Percentiles rank a stretch among this genome's conserved stretches.
Conservation (phyloP, 2,113 vertebrate genomes). For the Chloebia gouldiae region DNA sequence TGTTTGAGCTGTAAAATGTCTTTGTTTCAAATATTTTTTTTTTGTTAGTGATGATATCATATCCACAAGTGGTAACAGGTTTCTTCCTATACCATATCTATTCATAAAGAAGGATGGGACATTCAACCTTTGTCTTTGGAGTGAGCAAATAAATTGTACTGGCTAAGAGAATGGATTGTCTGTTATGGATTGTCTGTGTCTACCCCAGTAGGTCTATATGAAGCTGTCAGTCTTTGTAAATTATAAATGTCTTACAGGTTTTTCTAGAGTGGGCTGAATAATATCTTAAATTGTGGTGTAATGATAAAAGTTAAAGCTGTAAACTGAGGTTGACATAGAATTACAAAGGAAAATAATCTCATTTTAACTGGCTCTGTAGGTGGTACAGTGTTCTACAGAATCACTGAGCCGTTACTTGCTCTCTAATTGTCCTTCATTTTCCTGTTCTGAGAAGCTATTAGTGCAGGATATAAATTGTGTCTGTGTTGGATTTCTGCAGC, state of each 20-base stretch:
- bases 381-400: not conserved
- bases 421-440: conserved; percentile 20
- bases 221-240: not conserved
- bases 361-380: not conserved
- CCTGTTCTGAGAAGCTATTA: not conserved
- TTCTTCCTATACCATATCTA: conserved; percentile 12
- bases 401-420: conserved; percentile 15
- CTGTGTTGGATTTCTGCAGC: not conserved
- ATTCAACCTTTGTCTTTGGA: conserved; percentile 5
- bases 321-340: not conserved
- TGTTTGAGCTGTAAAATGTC: not conserved
- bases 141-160: not conserved
- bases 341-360: conserved; percentile 17
- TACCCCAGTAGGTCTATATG: not conserved
- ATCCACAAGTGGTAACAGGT: conserved; percentile 21
- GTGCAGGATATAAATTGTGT: not conserved
- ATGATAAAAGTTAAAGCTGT: conserved; percentile 4
- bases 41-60: conserved; percentile 34
- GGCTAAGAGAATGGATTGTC: not conserved
- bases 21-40: conserved; percentile 32
- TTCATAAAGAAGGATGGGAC: not conserved
- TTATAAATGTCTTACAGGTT: not conserved
- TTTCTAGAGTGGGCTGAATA: not conserved
- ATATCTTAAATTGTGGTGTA: not conserved
- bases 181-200: not conserved